Evolutionary conservation across 2,113 vertebrate genomes (phyloP).

Genomic region (Nesogale talazaci): DNA sequence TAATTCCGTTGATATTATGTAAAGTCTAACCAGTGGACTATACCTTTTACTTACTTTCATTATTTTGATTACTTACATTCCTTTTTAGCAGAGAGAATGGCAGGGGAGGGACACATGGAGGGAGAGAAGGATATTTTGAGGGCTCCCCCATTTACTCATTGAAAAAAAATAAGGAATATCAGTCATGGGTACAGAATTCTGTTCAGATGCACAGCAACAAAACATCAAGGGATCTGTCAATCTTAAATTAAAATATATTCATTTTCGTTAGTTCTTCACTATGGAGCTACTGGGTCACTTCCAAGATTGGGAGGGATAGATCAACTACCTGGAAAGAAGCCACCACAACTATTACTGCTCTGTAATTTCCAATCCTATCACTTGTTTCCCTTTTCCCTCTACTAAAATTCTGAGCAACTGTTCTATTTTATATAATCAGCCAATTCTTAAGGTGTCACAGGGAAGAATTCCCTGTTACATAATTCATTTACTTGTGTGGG

Average conservation of each 20-base stretch:
- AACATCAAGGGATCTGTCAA: not conserved
- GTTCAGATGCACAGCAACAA: not conserved
- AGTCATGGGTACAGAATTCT: not conserved
- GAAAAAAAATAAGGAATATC: not conserved
- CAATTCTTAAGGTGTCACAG: not conserved
- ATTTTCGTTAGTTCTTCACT: not conserved
- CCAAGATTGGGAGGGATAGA: not conserved
- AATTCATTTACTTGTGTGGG: not conserved
- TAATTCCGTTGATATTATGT: not conserved
- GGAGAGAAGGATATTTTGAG: not conserved
- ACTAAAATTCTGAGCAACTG: not conserved
- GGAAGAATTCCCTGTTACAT: not conserved
- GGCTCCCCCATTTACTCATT: not conserved
- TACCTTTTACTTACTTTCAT: not conserved
- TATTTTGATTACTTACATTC: not conserved
- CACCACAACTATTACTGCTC: not conserved
- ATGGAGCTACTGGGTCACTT: not conserved
- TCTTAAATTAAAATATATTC: constrained; percentile 3
- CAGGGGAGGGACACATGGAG: not conserved
- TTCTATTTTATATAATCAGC: not conserved
- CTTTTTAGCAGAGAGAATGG: not conserved
- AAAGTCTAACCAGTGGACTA: constrained; percentile 5
- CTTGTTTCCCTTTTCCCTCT: not conserved
- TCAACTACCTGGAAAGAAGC: no score
- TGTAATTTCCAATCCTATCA: not conserved